Evolutionary conservation across 2,888 invertebrate genomes (phyloP).

Genomic region (Cantharis nigra): DNA sequence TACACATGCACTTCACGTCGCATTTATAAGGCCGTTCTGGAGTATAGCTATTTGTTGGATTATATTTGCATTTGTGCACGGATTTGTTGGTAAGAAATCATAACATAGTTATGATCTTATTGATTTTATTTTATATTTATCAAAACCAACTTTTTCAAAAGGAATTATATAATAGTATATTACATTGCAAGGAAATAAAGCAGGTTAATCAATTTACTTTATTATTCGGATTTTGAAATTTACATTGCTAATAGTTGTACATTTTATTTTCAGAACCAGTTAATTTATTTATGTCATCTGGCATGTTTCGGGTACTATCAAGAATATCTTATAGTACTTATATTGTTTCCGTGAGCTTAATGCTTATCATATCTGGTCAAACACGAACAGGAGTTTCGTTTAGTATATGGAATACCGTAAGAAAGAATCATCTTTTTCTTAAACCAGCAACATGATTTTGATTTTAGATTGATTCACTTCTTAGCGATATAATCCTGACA

Average conservation of each 20-base stretch:
- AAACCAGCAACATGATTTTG: neutral
- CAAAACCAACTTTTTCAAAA: no score
- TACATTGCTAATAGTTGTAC: no score
- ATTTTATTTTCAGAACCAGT: neutral
- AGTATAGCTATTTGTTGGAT: conserved; percentile 26
- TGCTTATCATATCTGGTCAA: conserved; percentile 9
- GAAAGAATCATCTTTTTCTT: neutral
- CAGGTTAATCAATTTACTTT: no score
- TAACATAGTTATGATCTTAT: no score
- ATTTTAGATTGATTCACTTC: neutral
- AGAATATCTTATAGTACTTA: conserved; percentile 10
- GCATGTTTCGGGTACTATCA: neutral
- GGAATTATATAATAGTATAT: no score
- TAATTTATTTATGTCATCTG: neutral
- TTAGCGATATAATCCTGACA: neutral
- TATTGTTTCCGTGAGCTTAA: neutral
- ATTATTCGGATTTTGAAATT: neutral
- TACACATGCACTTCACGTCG: conserved; percentile 32
- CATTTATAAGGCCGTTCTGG: conserved; percentile 35
- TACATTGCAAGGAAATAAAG: no score
- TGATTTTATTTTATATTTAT: no score
- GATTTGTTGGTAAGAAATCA: conserved; percentile 6
- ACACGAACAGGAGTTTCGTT: conserved; percentile 3
- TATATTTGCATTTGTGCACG: conserved; percentile 31
- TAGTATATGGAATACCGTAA: neutral